A percentile compares a stretch with the other conserved stretches of the same genome.
Evolutionary conservation across 2,888 invertebrate species (phyloP).

Genomic region (Romanomermis culicivorax): DNA sequence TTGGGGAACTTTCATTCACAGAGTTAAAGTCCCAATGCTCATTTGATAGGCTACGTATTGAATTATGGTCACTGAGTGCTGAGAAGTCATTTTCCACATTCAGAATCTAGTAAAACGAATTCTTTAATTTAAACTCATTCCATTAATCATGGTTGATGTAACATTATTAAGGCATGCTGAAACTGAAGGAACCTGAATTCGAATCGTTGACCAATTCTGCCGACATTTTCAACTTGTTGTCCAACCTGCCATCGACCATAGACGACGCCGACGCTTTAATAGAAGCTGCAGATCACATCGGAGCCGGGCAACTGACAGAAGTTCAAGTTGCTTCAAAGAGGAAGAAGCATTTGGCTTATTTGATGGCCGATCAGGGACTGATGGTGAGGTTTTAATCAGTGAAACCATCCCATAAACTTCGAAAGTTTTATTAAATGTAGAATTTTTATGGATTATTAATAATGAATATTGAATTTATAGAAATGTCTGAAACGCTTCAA

Average conservation of each 20-base stretch:
- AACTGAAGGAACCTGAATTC: slow-evolving; percentile 47
- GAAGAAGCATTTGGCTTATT: slow-evolving; percentile 69
- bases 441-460: too few relatives aligned
- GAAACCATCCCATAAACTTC: too few relatives aligned
- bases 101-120: too few relatives aligned
- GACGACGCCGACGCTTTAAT: slow-evolving; percentile 71
- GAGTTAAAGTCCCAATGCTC: too few relatives aligned
- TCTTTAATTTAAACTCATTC: background rate
- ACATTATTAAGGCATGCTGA: slow-evolving; percentile 16
- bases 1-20: too few relatives aligned
- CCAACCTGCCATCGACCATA: slow-evolving; percentile 79
- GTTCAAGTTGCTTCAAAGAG: slow-evolving; percentile 67
- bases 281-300: slow-evolving; percentile 44
- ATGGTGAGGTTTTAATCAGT: too few relatives aligned
- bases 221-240: slow-evolving; percentile 87
- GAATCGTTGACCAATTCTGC: slow-evolving; percentile 76
- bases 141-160: background rate
- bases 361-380: slow-evolving; percentile 89
- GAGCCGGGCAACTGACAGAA: slow-evolving; percentile 60
- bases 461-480: too few relatives aligned
- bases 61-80: too few relatives aligned
- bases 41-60: too few relatives aligned
- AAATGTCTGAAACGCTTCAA: too few relatives aligned
- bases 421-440: too few relatives aligned
- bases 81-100: too few relatives aligned